Evolutionary conservation across 2,113 vertebrate genomes (phyloP).

Genomic region (Strigops habroptila): DNA sequence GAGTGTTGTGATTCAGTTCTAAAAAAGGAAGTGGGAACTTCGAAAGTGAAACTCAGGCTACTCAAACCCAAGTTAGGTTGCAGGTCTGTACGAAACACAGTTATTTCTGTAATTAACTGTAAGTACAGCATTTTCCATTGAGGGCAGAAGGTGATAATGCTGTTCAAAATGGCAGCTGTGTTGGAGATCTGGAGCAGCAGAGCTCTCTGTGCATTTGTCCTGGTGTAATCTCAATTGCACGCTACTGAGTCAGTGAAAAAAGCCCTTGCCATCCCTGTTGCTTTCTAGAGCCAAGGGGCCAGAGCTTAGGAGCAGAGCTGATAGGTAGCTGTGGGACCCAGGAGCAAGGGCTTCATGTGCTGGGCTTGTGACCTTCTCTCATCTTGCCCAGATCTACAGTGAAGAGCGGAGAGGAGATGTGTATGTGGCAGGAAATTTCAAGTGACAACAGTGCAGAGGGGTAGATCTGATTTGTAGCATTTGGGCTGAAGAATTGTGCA

Average conservation of each 20-base stretch:
- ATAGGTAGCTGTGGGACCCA: neutral
- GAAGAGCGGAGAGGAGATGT: neutral
- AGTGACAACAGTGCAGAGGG: neutral
- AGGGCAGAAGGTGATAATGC: neutral
- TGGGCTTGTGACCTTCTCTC: neutral
- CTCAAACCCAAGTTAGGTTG: neutral
- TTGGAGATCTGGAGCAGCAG: neutral
- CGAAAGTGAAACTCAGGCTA: neutral
- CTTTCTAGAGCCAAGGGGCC: neutral
- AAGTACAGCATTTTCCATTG: neutral
- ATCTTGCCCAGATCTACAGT: neutral
- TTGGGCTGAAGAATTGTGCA: neutral
- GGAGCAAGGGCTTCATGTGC: neutral
- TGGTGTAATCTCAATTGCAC: accelerated
- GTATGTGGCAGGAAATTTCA: neutral
- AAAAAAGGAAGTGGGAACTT: neutral
- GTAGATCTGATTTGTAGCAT: neutral
- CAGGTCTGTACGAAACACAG: neutral
- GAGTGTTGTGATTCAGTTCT: neutral
- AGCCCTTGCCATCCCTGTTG: neutral
- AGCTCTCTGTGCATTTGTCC: neutral
- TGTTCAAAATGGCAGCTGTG: neutral
- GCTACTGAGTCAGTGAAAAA: neutral
- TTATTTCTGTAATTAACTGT: neutral
- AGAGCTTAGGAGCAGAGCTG: neutral